Evolutionary conservation across 2,888 invertebrate species (phyloP).

Genomic region (Cataglyphis altisquamis): DNA sequence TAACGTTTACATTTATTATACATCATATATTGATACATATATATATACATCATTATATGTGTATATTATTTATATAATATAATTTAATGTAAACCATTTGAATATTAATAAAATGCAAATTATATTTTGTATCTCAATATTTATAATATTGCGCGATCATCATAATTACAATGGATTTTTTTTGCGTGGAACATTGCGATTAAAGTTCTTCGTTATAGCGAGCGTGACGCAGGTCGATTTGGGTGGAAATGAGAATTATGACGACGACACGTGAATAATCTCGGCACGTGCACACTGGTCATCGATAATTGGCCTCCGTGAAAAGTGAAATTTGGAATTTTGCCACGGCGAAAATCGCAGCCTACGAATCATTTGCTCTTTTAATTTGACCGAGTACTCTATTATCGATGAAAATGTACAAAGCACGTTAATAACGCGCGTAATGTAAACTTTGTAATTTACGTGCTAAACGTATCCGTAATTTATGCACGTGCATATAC

Average conservation of each 20-base stretch:
- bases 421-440: conserved; percentile 5
- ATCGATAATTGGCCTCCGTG: conserved; percentile 32
- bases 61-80: not conserved
- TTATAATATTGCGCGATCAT: not conserved
- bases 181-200: not conserved
- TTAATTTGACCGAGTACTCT: conserved; percentile 21
- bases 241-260: conserved; percentile 34
- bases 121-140: not conserved
- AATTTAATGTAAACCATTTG: not conserved
- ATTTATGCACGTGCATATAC: not conserved
- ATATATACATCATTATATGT: too few species aligned
- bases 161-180: not conserved
- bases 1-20: not conserved
- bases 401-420: conserved; percentile 20
- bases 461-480: not conserved
- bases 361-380: conserved; percentile 22
- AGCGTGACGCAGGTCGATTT: not conserved
- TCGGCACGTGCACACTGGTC: conserved; percentile 19
- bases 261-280: conserved; percentile 37
- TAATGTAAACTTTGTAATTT: conserved; percentile 1
- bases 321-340: conserved; percentile 21
- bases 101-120: conserved; percentile 1
- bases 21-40: too few species aligned
- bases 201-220: not conserved
- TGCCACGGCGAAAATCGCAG: not conserved